Evolutionary conservation across 2,113 vertebrate genomes (phyloP).

Genomic region (Mustela nigripes): DNA sequence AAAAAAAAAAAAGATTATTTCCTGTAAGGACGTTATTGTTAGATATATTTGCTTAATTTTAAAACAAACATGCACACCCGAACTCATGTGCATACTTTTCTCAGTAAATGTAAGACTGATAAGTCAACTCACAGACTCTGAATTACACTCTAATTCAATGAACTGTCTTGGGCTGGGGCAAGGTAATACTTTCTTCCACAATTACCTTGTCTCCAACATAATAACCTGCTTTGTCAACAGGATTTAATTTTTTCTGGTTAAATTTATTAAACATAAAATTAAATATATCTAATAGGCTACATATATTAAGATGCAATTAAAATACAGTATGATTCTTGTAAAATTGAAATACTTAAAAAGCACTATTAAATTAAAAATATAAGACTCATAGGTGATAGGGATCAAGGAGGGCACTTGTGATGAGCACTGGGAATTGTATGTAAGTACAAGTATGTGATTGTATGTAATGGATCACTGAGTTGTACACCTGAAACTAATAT

Average conservation of each 20-base stretch:
- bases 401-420: not conserved
- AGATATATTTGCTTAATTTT: not conserved
- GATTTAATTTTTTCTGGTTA: not conserved
- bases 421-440: not conserved
- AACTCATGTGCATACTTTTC: not conserved
- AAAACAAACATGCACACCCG: not conserved
- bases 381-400: not conserved
- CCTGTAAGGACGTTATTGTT: not conserved
- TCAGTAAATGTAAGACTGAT: not conserved
- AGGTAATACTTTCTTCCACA: rapidly evolving
- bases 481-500: not conserved
- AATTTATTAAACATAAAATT: too few relatives aligned
- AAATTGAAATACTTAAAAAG: not conserved
- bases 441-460: not conserved
- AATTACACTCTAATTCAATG: not conserved
- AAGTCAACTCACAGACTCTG: not conserved
- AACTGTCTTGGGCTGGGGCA: rapidly evolving
- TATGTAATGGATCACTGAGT: not conserved
- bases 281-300: not conserved
- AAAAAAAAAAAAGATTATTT: not conserved
- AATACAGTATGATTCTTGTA: not conserved
- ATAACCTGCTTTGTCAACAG: not conserved
- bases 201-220: not conserved
- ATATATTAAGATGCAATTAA: not conserved
- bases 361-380: not conserved